These are phyloP conservation scores for Dysdera silvatica DNA, from an alignment of 1,140 invertebrate species.

Conservation along the genomic window DNA sequence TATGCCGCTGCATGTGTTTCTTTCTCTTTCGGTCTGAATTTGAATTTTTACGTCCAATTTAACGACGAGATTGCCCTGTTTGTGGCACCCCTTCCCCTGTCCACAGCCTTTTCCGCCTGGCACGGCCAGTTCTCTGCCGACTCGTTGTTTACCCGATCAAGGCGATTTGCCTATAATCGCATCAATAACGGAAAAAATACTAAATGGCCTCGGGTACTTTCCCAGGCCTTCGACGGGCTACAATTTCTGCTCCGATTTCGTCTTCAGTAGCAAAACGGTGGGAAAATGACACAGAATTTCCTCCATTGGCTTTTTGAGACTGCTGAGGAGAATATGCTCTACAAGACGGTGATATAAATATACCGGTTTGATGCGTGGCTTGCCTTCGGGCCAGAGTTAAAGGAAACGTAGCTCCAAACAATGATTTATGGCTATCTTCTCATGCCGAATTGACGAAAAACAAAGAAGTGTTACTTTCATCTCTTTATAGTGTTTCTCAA, in stretches of 20 bases:
- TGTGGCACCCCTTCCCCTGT: not conserved
- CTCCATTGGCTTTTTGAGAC: not conserved
- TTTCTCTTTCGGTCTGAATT: constrained; percentile 13
- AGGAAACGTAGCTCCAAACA: no score
- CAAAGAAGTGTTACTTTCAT: no score
- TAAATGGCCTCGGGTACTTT: not conserved
- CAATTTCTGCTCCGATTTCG: constrained; percentile 1
- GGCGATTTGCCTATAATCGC: constrained; percentile 14
- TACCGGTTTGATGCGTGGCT: no score
- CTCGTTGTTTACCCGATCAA: constrained; percentile 18
- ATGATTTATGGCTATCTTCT: no score
- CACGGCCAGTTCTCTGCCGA: not conserved
- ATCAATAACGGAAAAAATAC: constrained; percentile 20
- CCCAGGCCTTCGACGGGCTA: not conserved
- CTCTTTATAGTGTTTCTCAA: no score
- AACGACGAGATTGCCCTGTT: constrained; percentile 20
- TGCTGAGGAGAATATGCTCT: not conserved
- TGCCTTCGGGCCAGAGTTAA: no score
- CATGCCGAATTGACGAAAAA: no score
- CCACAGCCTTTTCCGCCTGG: not conserved
- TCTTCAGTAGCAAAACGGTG: no score
- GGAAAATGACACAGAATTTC: not conserved
- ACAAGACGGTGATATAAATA: no score
- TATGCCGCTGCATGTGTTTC: not conserved
- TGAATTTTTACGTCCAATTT: constrained; percentile 27